Conservation (phyloP, 2,888 invertebrate genomes). For the Amitus sp. region DNA sequence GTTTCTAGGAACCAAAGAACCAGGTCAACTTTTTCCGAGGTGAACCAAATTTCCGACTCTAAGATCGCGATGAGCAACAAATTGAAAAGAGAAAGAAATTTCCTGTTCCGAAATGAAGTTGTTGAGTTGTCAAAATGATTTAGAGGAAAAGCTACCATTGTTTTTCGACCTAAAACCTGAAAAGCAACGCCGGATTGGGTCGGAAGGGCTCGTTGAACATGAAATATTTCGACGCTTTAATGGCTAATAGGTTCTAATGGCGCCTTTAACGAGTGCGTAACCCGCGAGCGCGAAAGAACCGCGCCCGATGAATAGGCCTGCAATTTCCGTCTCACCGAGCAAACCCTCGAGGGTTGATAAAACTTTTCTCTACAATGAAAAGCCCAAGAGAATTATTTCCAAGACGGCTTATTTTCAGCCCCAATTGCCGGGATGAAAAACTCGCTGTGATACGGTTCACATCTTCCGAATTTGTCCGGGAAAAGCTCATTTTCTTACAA, state of each 20-base stretch:
- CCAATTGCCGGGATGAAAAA: not conserved
- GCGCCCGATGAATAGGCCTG: conserved; percentile 25
- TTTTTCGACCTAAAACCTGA: conserved; percentile 34
- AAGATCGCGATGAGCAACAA: no score
- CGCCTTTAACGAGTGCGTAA: conserved; percentile 40
- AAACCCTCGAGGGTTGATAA: conserved; percentile 2
- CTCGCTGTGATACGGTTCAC: no score
- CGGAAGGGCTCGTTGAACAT: conserved; percentile 51
- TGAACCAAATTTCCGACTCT: no score
- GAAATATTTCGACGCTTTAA: conserved; percentile 58
- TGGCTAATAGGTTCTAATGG: conserved; percentile 58
- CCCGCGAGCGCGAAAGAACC: conserved; percentile 33
- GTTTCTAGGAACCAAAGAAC: no score
- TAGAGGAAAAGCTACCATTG: conserved; percentile 30
- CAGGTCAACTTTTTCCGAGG: no score
- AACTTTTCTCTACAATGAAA: not conserved
- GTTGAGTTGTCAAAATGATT: conserved; percentile 6
- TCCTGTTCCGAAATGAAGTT: no score
- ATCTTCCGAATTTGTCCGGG: no score
- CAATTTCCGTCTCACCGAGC: conserved; percentile 10
- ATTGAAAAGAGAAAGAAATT: no score
- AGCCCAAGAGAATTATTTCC: not conserved
- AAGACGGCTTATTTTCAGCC: not conserved
- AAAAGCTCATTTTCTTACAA: no score
- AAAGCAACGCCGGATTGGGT: conserved; percentile 47